These are phyloP conservation scores for Mormyrus iriodes DNA, from an alignment of 2,113 vertebrate species.

Conservation along the genomic window DNA sequence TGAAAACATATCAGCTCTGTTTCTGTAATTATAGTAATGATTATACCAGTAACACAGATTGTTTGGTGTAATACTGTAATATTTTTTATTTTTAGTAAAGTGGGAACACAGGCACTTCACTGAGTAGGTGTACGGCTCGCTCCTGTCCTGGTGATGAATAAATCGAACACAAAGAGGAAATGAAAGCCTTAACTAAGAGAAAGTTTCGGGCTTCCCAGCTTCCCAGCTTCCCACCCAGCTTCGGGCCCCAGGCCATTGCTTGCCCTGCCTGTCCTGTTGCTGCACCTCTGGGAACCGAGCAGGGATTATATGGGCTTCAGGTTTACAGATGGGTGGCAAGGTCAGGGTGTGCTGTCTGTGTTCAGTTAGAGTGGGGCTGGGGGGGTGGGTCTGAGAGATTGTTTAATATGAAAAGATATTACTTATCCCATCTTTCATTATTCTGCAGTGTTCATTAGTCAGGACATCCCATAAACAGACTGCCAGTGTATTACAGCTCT, in stretches of 20 bases:
- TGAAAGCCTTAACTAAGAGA: not conserved
- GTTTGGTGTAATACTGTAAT: not conserved
- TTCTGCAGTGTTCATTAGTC: not conserved
- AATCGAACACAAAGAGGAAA: not conserved
- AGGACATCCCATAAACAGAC: not conserved
- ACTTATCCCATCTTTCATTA: too few relatives aligned
- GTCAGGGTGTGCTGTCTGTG: not conserved
- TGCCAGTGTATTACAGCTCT: not conserved
- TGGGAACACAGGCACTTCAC: not conserved
- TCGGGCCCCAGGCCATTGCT: too few relatives aligned
- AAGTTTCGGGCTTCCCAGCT: too few relatives aligned
- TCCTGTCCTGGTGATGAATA: not conserved
- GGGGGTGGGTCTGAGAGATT: not conserved
- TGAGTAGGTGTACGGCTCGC: not conserved
- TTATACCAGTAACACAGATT: not conserved
- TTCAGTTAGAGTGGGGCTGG: not conserved
- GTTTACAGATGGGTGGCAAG: not conserved
- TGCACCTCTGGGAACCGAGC: too few relatives aligned
- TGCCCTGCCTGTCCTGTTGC: too few relatives aligned
- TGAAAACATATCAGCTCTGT: not conserved
- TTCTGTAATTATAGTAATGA: not conserved
- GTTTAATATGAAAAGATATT: too few relatives aligned
- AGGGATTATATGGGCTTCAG: not conserved
- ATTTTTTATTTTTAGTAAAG: not conserved
- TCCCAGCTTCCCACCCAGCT: too few relatives aligned